A percentile compares a stretch with the other conserved stretches of the same genome.
These are phyloP conservation scores for Lithophane semibrunnea DNA, from an alignment of 2,888 invertebrate species.

Conservation along the genomic window DNA sequence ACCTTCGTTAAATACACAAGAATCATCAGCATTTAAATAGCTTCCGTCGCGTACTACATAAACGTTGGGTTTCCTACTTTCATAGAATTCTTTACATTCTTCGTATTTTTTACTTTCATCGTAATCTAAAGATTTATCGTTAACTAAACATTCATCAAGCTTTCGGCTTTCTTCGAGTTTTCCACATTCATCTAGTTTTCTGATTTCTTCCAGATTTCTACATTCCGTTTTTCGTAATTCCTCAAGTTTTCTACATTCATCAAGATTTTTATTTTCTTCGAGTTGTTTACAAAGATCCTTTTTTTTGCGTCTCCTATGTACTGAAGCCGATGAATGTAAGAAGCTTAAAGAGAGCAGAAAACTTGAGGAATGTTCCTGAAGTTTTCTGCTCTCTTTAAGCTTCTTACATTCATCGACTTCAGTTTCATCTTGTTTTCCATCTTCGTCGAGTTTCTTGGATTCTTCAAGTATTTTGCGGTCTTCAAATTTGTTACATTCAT, in stretches of 20 bases:
- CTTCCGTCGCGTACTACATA: background rate
- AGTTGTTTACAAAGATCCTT: background rate
- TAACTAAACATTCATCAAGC: background rate
- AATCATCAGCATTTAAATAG: background rate
- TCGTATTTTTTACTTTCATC: slow-evolving; percentile 1
- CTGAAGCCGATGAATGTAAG: too few species aligned
- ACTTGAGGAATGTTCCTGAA: background rate
- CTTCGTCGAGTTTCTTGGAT: background rate
- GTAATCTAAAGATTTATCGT: background rate
- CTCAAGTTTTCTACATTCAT: background rate
- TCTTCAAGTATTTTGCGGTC: background rate
- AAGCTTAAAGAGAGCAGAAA: too few species aligned
- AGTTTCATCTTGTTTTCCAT: slow-evolving; percentile 10
- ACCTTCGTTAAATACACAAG: background rate
- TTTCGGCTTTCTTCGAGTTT: background rate
- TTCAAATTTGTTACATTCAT: background rate
- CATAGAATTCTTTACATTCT: background rate
- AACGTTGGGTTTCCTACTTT: background rate
- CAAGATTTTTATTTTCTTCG: background rate
- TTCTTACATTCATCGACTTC: background rate
- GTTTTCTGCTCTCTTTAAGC: background rate
- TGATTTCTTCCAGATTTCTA: background rate
- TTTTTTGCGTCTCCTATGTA: slow-evolving; percentile 9
- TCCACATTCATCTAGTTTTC: too few species aligned
- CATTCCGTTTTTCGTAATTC: background rate